Percentiles rank a stretch among this genome's conserved stretches.
phyloP scores from a whole-genome alignment of 2,113 vertebrate genomes.

The Saguinus imperator region DNA sequence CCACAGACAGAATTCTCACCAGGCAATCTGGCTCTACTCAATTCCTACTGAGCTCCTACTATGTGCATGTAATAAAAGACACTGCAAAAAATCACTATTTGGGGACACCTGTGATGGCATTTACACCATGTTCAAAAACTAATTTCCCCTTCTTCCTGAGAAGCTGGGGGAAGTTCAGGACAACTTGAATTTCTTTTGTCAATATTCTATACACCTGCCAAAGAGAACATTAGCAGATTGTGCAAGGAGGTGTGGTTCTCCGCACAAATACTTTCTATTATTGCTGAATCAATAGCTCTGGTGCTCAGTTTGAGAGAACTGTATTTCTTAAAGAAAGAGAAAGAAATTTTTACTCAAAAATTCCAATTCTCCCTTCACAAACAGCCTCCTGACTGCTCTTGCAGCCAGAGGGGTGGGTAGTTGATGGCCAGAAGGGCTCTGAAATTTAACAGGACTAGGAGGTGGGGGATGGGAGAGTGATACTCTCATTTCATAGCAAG shows the following conservation, averaged over 20 bases:
- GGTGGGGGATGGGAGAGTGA: not conserved
- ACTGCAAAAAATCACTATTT: not conserved
- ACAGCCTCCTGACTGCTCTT: not conserved
- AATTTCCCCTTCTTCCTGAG: not conserved
- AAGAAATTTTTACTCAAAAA: not conserved
- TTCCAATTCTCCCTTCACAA: not conserved
- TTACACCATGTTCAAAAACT: not conserved
- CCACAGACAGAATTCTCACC: not conserved
- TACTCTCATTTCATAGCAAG: not conserved
- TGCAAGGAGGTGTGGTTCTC: not conserved
- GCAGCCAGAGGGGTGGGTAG: accelerated
- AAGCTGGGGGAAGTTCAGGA: not conserved
- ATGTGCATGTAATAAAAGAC: not conserved
- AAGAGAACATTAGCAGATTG: not conserved
- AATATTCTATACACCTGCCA: not conserved
- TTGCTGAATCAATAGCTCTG: not conserved
- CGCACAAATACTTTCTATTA: not conserved
- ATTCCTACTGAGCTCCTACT: not conserved
- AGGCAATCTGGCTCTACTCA: not conserved
- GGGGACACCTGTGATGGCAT: not conserved
- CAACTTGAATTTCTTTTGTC: constrained; percentile 37
- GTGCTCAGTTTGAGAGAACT: not conserved
- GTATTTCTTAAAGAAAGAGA: constrained; percentile 21
- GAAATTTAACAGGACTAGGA: not conserved
- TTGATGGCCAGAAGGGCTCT: not conserved